Percentiles rank a stretch among this genome's conserved stretches.
Evolutionary conservation across 2,888 invertebrate species (phyloP).

Genomic region (Urechis unicinctus): DNA sequence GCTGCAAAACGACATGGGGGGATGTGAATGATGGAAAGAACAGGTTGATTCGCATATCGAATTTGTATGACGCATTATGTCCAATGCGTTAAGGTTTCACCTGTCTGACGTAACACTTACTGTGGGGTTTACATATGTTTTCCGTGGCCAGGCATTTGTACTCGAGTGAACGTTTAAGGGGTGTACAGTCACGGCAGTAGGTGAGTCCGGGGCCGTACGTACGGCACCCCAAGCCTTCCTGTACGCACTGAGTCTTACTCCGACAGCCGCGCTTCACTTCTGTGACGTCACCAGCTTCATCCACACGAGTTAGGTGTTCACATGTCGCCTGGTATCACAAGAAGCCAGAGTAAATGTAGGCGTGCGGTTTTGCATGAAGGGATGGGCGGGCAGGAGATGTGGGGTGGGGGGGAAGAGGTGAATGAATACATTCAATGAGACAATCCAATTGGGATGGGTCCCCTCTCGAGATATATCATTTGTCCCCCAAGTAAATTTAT

Average conservation of each 20-base stretch:
- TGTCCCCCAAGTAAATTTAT: no score
- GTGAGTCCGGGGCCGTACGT: background rate
- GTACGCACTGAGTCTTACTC: background rate
- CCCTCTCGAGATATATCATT: no score
- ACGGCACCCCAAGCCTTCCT: background rate
- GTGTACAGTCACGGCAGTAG: background rate
- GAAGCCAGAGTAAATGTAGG: no score
- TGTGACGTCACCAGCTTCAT: background rate
- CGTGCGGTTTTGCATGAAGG: no score
- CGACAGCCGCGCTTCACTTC: background rate
- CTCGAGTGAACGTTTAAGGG: background rate
- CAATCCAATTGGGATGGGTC: no score
- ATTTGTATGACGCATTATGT: no score
- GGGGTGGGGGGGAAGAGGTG: no score
- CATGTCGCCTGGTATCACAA: background rate
- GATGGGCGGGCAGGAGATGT: no score
- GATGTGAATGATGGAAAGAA: no score
- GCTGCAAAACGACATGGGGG: background rate
- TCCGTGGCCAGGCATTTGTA: background rate
- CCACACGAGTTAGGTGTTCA: background rate
- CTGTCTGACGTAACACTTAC: background rate
- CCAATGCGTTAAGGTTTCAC: no score
- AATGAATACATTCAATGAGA: background rate
- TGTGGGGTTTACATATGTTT: background rate
- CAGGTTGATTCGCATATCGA: no score